Conservation (phyloP, 2,888 invertebrate species). For the Cataglyphis livida region DNA sequence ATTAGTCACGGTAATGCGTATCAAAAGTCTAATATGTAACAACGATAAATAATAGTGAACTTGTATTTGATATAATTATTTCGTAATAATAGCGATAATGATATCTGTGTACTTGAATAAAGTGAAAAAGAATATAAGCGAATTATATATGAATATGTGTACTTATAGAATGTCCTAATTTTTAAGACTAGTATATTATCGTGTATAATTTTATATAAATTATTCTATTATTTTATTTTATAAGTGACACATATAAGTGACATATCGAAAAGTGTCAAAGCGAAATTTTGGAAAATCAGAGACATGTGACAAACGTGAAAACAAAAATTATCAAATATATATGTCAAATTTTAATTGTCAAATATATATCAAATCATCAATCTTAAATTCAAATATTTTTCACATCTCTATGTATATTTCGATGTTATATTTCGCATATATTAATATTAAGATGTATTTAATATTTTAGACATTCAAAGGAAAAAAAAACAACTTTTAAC, state of each 20-base stretch:
- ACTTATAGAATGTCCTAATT: not conserved
- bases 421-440: not conserved
- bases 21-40: not conserved
- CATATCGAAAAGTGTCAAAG: not conserved
- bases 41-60: not conserved
- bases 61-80: not conserved
- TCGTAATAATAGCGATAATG: not conserved
- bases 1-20: not conserved
- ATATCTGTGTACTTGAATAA: not conserved
- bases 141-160: not conserved
- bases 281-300: not conserved
- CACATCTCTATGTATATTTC: not conserved
- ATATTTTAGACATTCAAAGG: not conserved
- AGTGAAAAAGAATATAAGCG: not conserved
- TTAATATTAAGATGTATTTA: not conserved
- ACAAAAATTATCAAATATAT: not conserved
- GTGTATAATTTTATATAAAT: not conserved
- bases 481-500: not conserved
- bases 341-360: not conserved
- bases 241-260: not conserved
- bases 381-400: not conserved
- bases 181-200: not conserved
- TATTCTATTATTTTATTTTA: not conserved
- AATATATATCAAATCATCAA: not conserved
- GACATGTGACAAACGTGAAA: not conserved